A percentile compares a stretch with the other conserved stretches of the same genome.
These are phyloP conservation scores for Disparrhopalites patrizii DNA, from an alignment of 2,888 invertebrate genomes.

Conservation along the genomic window DNA sequence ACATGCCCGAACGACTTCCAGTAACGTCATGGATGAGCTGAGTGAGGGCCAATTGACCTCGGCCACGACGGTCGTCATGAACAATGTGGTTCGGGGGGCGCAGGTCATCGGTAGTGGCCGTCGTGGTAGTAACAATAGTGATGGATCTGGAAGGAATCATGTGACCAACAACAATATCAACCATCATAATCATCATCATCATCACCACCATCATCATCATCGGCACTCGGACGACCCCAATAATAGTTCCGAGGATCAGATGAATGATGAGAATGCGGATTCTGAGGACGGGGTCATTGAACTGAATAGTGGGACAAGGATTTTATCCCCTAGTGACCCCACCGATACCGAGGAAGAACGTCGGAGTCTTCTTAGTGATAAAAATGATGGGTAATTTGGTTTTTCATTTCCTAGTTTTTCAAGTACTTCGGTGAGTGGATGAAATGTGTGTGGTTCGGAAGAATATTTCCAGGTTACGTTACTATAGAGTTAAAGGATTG, in stretches of 20 bases:
- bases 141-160: neutral
- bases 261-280: constrained; percentile 16
- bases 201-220: neutral
- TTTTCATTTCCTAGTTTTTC: neutral
- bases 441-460: too few relatives aligned
- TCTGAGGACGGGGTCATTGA: constrained; percentile 16
- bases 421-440: too few relatives aligned
- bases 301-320: constrained; percentile 7
- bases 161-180: neutral
- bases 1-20: constrained; percentile 2
- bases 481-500: too few relatives aligned
- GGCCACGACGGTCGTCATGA: neutral
- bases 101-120: neutral
- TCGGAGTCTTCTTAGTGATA: constrained; percentile 24
- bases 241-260: neutral
- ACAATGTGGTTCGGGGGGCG: neutral
- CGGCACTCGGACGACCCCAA: too few relatives aligned
- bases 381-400: constrained; percentile 23
- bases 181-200: neutral
- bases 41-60: constrained; percentile 4
- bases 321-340: constrained; percentile 18
- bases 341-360: constrained; percentile 29
- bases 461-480: too few relatives aligned
- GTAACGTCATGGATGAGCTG: neutral
- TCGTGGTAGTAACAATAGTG: neutral